Conservation (phyloP, 1,140 invertebrate species). For the Drosophila sp. region DNA sequence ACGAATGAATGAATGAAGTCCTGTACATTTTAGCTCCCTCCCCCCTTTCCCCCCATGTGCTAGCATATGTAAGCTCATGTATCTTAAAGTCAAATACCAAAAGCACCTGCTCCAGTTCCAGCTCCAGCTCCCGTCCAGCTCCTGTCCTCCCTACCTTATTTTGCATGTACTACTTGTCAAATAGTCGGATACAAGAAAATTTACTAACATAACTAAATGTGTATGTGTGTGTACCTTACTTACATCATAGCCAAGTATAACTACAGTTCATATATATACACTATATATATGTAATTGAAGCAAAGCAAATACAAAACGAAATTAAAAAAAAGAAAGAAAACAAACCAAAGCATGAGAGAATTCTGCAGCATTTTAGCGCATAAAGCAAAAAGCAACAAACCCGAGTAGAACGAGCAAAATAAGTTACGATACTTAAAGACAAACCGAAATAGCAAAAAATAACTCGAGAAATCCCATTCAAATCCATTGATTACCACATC, state of each 20-base stretch:
- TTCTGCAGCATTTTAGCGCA: slow-evolving; percentile 19
- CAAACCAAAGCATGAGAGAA: background rate
- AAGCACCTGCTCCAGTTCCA: background rate
- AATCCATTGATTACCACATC: slow-evolving; percentile 55
- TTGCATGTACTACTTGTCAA: slow-evolving; percentile 12
- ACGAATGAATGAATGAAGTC: background rate
- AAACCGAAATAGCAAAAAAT: background rate
- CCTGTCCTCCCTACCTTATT: background rate
- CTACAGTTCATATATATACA: slow-evolving; percentile 26
- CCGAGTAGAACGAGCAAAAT: background rate
- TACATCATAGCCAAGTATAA: slow-evolving; percentile 43
- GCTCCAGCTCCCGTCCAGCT: background rate
- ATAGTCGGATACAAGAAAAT: slow-evolving; percentile 9
- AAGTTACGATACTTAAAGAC: background rate
- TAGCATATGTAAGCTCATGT: background rate
- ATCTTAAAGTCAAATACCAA: slow-evolving; percentile 3
- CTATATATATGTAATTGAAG: background rate
- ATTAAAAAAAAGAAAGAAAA: background rate
- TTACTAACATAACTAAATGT: slow-evolving; percentile 33
- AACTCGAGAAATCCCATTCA: slow-evolving; percentile 28
- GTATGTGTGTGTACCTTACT: slow-evolving; percentile 54
- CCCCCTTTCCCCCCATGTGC: too few species aligned
- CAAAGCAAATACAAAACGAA: slow-evolving; percentile 4
- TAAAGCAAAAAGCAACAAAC: background rate
- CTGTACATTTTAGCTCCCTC: background rate